Percentiles rank a stretch among this genome's conserved stretches.
Evolutionary conservation across 2,797 vertebrate species (phyloP).

Genomic region (Botia almorhae): DNA sequence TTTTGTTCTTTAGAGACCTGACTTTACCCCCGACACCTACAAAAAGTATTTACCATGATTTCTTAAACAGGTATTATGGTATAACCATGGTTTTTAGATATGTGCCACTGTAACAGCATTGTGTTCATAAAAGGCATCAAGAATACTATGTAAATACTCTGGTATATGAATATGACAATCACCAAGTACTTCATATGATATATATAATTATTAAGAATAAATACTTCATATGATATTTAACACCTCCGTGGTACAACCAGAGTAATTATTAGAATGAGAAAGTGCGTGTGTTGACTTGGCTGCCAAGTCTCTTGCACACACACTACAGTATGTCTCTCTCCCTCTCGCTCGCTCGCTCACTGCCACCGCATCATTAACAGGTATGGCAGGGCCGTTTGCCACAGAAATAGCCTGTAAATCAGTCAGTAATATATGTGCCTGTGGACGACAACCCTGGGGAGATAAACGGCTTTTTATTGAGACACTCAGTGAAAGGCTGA

Average conservation of each 20-base stretch:
- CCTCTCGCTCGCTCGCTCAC: slow-evolving; percentile 65
- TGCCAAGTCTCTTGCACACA: slow-evolving; percentile 41
- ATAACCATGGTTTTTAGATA: neutral
- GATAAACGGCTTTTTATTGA: slow-evolving; percentile 61
- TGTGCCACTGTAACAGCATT: no score
- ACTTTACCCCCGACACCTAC: no score
- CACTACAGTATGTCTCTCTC: neutral
- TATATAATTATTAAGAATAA: no score
- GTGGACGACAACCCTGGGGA: slow-evolving; percentile 47
- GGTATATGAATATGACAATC: neutral
- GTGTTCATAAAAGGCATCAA: no score
- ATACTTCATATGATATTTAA: no score
- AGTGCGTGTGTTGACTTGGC: no score
- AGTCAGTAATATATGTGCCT: slow-evolving; percentile 47
- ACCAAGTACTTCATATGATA: no score
- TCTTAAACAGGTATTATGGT: no score
- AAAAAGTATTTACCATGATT: no score
- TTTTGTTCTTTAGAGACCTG: slow-evolving; percentile 7
- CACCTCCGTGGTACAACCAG: neutral
- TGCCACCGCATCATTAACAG: slow-evolving; percentile 57
- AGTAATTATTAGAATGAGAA: slow-evolving; percentile 60
- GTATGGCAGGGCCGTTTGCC: slow-evolving; percentile 52
- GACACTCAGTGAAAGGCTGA: slow-evolving; percentile 48
- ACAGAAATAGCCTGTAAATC: slow-evolving; percentile 56
- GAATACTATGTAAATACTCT: neutral